These are phyloP conservation scores for Meganola albula DNA, from an alignment of 2,888 invertebrate genomes.

Conservation along the genomic window DNA sequence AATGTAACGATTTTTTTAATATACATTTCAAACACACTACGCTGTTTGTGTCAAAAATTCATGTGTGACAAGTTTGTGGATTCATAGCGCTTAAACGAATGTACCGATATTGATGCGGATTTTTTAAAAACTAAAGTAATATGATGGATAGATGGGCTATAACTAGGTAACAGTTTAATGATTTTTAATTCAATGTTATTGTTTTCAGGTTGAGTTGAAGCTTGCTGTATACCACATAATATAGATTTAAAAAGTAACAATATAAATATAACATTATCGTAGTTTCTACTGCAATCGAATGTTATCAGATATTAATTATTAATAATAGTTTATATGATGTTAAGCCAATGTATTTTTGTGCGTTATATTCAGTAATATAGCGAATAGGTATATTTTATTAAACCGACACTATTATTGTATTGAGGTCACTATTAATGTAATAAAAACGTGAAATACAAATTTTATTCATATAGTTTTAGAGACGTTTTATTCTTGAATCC, in stretches of 20 bases:
- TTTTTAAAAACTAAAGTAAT: constrained; percentile 1
- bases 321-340: constrained; percentile 52
- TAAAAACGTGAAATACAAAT: constrained; percentile 70
- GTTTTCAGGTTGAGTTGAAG: constrained; percentile 29
- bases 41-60: no score
- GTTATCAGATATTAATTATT: constrained; percentile 27
- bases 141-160: no score
- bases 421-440: constrained; percentile 38
- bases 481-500: constrained; percentile 61
- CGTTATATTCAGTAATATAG: constrained; percentile 67
- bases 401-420: constrained; percentile 64
- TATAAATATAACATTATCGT: constrained; percentile 25
- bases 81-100: no score
- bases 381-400: constrained; percentile 72
- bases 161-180: no score
- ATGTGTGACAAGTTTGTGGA: no score
- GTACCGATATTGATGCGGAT: no score
- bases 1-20: not conserved
- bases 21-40: no score
- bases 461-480: constrained; percentile 66
- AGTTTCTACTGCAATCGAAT: constrained; percentile 27
- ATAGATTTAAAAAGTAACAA: constrained; percentile 25
- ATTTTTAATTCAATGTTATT: not conserved
- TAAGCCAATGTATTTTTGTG: constrained; percentile 70
- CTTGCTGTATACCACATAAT: constrained; percentile 26